phyloP scores from a whole-genome alignment of 2,113 vertebrate species.

The Strigops habroptila region DNA sequence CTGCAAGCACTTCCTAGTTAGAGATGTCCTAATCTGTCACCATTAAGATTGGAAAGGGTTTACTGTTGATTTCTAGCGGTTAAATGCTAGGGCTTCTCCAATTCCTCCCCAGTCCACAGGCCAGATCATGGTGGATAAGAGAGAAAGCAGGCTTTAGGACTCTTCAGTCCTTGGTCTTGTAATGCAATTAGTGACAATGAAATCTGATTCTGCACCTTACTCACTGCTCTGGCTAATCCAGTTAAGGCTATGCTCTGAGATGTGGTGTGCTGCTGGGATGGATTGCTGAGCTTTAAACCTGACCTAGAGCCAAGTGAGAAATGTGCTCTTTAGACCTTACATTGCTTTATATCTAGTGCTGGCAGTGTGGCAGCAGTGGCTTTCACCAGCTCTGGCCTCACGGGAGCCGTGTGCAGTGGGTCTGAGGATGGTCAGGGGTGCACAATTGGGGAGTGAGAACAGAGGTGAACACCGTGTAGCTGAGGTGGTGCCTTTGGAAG shows the following conservation, averaged over 20 bases:
- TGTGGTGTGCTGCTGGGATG: neutral
- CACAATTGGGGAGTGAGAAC: fast-evolving
- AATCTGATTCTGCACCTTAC: neutral
- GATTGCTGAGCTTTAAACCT: neutral
- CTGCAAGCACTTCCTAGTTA: neutral
- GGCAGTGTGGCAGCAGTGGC: neutral
- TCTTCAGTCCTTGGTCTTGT: neutral
- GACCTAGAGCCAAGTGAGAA: neutral
- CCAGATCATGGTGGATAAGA: neutral
- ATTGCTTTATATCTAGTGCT: neutral
- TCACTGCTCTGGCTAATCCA: neutral
- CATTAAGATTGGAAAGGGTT: neutral
- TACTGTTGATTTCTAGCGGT: neutral
- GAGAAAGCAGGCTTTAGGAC: neutral
- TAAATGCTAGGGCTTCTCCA: neutral
- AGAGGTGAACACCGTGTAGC: neutral
- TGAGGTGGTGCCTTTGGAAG: neutral
- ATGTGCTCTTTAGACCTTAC: neutral
- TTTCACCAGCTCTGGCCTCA: neutral
- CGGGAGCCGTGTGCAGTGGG: fast-evolving
- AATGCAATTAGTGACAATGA: neutral
- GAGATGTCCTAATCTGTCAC: neutral
- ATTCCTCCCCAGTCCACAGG: neutral
- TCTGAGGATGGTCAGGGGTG: neutral
- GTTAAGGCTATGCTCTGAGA: neutral